A percentile compares a stretch with the other conserved stretches of the same genome.
These are phyloP conservation scores for Diceros bicornis DNA, from an alignment of 2,797 vertebrate genomes.

Conservation along the genomic window DNA sequence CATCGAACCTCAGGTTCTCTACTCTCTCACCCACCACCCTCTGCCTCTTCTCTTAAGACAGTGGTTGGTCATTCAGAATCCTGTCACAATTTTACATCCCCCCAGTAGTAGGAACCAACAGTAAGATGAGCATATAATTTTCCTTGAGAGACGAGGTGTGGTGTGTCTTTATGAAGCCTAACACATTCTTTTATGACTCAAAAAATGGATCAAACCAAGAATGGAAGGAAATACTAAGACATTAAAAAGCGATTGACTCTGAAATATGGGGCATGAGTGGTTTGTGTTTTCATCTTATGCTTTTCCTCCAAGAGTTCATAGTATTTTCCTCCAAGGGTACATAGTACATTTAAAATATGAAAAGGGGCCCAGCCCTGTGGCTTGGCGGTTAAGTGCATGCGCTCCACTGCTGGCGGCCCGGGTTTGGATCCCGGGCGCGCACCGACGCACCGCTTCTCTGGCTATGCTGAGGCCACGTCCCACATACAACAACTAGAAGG, in stretches of 20 bases:
- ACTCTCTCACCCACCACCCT: neutral
- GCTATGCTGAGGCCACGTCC: too few relatives aligned
- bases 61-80: neutral
- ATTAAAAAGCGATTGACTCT: slow-evolving; percentile 47
- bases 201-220: neutral
- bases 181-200: neutral
- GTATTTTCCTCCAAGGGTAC: neutral
- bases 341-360: neutral
- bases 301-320: neutral
- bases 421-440: too few relatives aligned
- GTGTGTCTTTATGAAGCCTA: neutral
- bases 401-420: too few relatives aligned
- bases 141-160: neutral
- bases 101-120: neutral
- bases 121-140: neutral
- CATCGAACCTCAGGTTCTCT: neutral
- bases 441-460: too few relatives aligned
- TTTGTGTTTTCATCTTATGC: slow-evolving; percentile 22
- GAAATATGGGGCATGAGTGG: neutral
- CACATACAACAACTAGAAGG: too few relatives aligned
- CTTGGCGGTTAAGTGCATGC: too few relatives aligned
- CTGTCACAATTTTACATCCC: neutral
- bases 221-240: neutral
- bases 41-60: neutral
- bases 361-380: neutral